Evolutionary conservation across 2,888 invertebrate species (phyloP).

Genomic region (Phortica magna): DNA sequence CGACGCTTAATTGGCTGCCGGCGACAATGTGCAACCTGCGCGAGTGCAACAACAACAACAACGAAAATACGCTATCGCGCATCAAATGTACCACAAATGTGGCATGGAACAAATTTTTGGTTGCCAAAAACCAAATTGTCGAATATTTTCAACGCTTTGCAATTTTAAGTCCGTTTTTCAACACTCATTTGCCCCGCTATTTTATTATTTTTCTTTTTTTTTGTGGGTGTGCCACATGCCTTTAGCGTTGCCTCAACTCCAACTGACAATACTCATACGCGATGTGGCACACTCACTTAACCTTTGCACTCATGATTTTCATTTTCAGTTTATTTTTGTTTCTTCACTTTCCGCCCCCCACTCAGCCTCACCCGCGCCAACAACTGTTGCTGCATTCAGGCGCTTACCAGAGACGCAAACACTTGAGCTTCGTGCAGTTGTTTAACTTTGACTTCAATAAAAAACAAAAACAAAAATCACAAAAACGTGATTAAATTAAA

Average conservation of each 20-base stretch:
- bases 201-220: too few relatives aligned
- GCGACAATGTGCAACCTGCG: slow-evolving; percentile 60
- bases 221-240: slow-evolving; percentile 1
- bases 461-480: slow-evolving; percentile 9
- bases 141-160: background rate
- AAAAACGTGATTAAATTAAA: slow-evolving; percentile 65
- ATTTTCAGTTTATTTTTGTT: slow-evolving; percentile 5
- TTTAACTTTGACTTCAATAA: slow-evolving; percentile 27
- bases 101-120: background rate
- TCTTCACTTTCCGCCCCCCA: background rate
- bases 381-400: background rate
- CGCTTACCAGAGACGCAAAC: background rate
- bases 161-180: background rate
- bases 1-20: slow-evolving; percentile 68
- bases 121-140: background rate
- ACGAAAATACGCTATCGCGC: background rate
- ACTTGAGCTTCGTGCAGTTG: slow-evolving; percentile 27
- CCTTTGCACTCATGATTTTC: slow-evolving; percentile 60
- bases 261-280: slow-evolving; percentile 12
- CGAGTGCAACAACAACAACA: slow-evolving; percentile 46
- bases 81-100: slow-evolving; percentile 13
- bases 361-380: too few relatives aligned
- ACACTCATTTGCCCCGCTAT: too few relatives aligned
- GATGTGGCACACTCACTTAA: slow-evolving; percentile 67
- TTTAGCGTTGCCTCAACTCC: background rate